Evolutionary conservation across 2,113 vertebrate genomes (phyloP).

Genomic region (Oncorhynchus keta): DNA sequence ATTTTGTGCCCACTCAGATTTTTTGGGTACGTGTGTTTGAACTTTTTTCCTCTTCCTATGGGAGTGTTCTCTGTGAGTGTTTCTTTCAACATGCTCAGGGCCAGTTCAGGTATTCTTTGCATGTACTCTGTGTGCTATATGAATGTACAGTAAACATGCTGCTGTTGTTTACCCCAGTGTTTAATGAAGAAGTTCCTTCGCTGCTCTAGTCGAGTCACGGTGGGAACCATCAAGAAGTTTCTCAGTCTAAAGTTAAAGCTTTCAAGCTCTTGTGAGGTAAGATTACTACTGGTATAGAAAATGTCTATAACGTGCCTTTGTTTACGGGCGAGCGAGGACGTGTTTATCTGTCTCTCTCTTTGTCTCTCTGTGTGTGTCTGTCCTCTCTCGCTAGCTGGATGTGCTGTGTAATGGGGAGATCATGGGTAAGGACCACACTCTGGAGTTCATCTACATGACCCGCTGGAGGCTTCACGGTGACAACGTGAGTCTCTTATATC

Average conservation of each 20-base stretch:
- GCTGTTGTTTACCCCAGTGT: conserved; percentile 70
- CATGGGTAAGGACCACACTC: conserved; percentile 98
- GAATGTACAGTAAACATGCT: too few relatives aligned
- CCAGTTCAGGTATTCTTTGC: background rate
- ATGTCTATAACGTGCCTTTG: background rate
- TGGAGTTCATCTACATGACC: conserved; percentile 99
- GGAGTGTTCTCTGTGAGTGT: too few relatives aligned
- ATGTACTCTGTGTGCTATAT: background rate
- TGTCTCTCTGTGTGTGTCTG: background rate
- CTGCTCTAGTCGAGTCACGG: conserved; percentile 95
- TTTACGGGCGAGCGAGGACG: background rate
- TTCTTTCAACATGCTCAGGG: too few relatives aligned
- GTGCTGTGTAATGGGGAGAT: conserved; percentile 98
- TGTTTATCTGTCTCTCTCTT: background rate
- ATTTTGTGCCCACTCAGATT: too few relatives aligned
- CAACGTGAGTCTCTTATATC: conserved; percentile 72
- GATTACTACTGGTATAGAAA: conserved; percentile 1
- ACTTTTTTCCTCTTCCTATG: too few relatives aligned
- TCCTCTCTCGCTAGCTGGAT: conserved; percentile 79
- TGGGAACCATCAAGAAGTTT: conserved; percentile 99
- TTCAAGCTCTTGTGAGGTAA: conserved; percentile 96
- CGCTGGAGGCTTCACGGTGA: conserved; percentile 95
- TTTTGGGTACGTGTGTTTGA: too few relatives aligned
- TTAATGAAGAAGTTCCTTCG: conserved; percentile 99
- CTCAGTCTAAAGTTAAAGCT: conserved; percentile 97